A percentile compares a stretch with the other conserved stretches of the same genome.
Evolutionary conservation across 1,140 invertebrate species (phyloP).

Genomic region (Bombus haemorrhoidalis): DNA sequence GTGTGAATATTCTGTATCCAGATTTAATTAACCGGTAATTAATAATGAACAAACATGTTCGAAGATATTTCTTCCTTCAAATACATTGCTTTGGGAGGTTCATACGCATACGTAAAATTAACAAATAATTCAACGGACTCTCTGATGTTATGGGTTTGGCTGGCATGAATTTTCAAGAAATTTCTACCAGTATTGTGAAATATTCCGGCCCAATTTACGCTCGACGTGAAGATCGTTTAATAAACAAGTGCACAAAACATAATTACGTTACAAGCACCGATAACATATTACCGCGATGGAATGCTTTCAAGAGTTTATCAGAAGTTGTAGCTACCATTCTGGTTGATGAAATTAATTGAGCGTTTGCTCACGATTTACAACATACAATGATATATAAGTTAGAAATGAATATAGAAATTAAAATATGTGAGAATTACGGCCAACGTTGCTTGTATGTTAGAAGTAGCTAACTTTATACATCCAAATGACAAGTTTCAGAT

Average conservation of each 20-base stretch:
- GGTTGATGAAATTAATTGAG: neutral
- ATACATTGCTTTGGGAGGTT: neutral
- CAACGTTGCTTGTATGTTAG: neutral
- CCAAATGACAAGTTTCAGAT: neutral
- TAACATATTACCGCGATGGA: neutral
- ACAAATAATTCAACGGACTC: neutral
- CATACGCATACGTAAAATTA: neutral
- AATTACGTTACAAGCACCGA: neutral
- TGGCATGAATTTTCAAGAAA: neutral
- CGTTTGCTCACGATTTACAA: neutral
- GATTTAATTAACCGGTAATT: neutral
- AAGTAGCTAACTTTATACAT: neutral
- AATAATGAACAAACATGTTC: neutral
- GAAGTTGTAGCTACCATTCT: neutral
- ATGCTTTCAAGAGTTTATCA: slow-evolving; percentile 7
- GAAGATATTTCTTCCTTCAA: neutral
- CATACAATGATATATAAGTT: no score
- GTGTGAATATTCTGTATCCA: neutral
- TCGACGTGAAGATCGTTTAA: neutral
- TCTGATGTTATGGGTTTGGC: neutral
- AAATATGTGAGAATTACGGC: no score
- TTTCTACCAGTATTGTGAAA: neutral
- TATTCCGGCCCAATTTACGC: neutral
- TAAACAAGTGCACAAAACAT: neutral
- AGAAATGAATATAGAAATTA: no score